Base-by-base conservation (phyloP, 2,113 vertebrate species). In the Scopus umbretta region DNA sequence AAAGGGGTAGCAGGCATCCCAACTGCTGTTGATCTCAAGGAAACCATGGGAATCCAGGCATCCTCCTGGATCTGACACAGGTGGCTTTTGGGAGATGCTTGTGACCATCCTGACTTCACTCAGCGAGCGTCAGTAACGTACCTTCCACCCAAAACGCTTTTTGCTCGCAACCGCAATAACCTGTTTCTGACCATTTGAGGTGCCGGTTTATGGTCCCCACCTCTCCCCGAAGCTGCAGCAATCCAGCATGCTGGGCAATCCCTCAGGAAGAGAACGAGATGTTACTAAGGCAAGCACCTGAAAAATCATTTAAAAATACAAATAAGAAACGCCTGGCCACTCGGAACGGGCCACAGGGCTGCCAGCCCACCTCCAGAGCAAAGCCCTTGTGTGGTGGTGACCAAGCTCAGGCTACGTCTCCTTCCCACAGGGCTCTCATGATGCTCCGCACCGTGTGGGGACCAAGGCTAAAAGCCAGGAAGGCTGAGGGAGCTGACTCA, bases 41-140 rank as follows among this genome's bases (percentile, higher is more conserved):
- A 70, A 84, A 36, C 23, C 5, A 3, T 5, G 59, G 68, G 49
- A 88, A 80, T 56, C 30, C 75, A 49, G 43, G 20, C 40, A 27
- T 6, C 34, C 10, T 42, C 49, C 30, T 1, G 9, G 38, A 59
- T 67, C 27, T 34, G 70, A 19, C 40, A 27, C 7, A 20, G 36
- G 42, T 12, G 53, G 83, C 21, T 86, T 86, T 38, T 30, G 68
- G 84, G 73, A 94, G 50, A 36, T 25, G 34, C 36, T 83, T 73
- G 16, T 79, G 63, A 30, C 82, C 71, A 50, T 14, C 50, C 68
- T 61, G 78, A 25, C 43, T 23, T 85, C 50, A 50, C 26, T 38
- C 66, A 17, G 34, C 0, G 0, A 59, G n/a, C 16, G 9, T 15
- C 65, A 52, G 23, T 13, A 38, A 70, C 0, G 0, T 10, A 19